Evolutionary conservation across 2,797 vertebrate genomes (phyloP).

Genomic region (Argyrosomus regius): DNA sequence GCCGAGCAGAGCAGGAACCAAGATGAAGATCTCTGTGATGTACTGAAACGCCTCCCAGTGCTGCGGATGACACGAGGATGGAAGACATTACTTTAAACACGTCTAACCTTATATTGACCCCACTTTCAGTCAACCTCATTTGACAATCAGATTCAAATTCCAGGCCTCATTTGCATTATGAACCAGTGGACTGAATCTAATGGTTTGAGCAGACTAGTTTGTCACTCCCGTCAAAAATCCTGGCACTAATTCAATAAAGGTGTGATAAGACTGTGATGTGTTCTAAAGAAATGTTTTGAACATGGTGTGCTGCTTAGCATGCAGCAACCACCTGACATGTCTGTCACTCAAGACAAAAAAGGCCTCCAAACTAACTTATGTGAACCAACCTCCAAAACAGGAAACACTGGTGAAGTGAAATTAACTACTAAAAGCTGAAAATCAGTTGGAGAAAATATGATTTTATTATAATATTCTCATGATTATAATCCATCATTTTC

Average conservation of each 20-base stretch:
- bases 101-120: not conserved
- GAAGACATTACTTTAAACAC: not conserved
- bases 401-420: not conserved
- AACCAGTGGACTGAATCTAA: not conserved
- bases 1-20: conserved; percentile 96
- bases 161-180: not conserved
- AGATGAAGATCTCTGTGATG: conserved; percentile 97
- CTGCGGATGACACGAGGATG: conserved; percentile 71
- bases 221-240: not conserved
- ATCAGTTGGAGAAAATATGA: too few relatives aligned
- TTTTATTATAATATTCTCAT: too few relatives aligned
- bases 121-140: not conserved
- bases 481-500: not conserved
- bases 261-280: not conserved
- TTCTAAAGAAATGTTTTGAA: not conserved
- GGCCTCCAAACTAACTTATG: too few relatives aligned
- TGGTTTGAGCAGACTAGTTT: not conserved
- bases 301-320: not conserved
- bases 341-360: not conserved
- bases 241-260: too few relatives aligned
- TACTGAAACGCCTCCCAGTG: conserved; percentile 97
- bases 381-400: not conserved
- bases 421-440: not conserved
- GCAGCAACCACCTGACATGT: not conserved
- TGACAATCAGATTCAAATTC: conserved; percentile 8